Conservation (phyloP, 2,113 vertebrate genomes). For the Nestor notabilis region DNA sequence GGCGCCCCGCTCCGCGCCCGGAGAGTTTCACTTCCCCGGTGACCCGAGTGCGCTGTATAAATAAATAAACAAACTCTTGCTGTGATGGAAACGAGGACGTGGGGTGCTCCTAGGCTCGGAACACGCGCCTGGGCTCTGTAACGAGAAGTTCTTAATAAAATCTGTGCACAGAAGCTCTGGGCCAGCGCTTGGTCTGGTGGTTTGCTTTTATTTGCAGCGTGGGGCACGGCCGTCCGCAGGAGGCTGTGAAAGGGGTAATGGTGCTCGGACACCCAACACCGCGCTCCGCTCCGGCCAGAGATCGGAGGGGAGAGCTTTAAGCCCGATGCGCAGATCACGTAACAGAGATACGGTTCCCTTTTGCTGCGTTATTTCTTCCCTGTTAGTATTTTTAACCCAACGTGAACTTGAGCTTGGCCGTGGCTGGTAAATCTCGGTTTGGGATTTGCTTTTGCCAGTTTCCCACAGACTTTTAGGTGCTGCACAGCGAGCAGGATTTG, state of each 20-base stretch:
- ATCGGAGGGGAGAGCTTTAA: neutral
- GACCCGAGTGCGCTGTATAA: neutral
- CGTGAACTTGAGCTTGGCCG: neutral
- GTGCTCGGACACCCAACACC: conserved; percentile 35
- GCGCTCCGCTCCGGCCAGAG: neutral
- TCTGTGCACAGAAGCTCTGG: neutral
- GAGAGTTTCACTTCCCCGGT: conserved; percentile 9
- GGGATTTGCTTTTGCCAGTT: neutral
- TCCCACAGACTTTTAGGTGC: neutral
- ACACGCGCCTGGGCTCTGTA: neutral
- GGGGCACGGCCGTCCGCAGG: neutral
- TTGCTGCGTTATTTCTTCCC: neutral
- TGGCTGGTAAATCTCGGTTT: neutral
- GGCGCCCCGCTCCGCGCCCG: neutral
- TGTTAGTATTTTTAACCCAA: conserved; percentile 19
- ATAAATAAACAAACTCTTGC: conserved; percentile 45
- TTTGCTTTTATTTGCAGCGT: neutral
- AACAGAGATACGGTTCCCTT: neutral
- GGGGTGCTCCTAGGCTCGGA: conserved; percentile 17
- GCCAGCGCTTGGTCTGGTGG: conserved; percentile 12
- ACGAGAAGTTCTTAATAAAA: conserved; percentile 34
- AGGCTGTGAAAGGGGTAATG: neutral
- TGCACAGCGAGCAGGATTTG: neutral
- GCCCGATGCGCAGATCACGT: neutral
- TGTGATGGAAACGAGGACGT: neutral